Percentiles rank a stretch among this genome's conserved stretches.
Conservation (phyloP, 2,113 vertebrate species). For the Dromaius novaehollandiae region DNA sequence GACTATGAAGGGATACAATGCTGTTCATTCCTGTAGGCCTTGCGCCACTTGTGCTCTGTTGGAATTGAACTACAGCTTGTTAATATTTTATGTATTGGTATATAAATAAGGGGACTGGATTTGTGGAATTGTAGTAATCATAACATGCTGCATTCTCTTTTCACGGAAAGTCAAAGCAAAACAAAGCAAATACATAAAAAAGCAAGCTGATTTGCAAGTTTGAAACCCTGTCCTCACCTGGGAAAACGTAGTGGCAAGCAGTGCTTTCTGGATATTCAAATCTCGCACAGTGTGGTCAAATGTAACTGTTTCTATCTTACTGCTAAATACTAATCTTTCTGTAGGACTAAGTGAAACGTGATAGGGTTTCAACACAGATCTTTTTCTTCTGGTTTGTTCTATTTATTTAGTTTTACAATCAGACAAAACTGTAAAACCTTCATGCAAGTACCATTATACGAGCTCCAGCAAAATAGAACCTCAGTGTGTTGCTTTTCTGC, state of each 20-base stretch:
- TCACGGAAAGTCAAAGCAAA: background rate
- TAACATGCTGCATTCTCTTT: background rate
- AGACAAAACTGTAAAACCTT: too few relatives aligned
- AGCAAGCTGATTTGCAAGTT: background rate
- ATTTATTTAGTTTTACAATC: background rate
- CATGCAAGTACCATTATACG: background rate
- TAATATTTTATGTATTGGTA: background rate
- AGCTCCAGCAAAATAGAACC: background rate
- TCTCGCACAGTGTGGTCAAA: background rate
- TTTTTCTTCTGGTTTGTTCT: background rate
- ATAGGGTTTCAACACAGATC: background rate
- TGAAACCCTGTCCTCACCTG: background rate
- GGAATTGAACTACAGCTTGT: background rate
- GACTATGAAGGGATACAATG: background rate
- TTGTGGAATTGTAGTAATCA: background rate
- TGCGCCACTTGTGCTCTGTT: background rate
- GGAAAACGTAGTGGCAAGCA: background rate
- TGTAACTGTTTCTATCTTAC: background rate
- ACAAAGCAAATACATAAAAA: background rate
- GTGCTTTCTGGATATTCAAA: background rate
- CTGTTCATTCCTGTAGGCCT: background rate
- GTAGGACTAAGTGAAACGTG: background rate
- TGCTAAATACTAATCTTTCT: background rate
- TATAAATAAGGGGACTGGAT: background rate
- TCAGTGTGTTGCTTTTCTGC: background rate